Conservation (phyloP, 1,140 invertebrate genomes). For the Apis florea region DNA sequence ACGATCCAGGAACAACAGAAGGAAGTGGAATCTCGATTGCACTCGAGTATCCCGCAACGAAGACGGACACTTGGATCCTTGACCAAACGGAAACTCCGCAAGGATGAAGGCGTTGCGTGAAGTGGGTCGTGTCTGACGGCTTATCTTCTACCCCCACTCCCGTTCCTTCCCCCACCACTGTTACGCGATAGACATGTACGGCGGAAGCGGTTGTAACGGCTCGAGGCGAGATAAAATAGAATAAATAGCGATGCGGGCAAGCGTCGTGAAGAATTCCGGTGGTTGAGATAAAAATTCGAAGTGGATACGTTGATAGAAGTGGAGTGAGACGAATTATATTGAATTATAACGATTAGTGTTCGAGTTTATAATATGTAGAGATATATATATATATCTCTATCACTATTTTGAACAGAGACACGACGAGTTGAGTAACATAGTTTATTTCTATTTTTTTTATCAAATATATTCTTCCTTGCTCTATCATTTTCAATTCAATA, state of each 20-base stretch:
- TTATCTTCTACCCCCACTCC: constrained; percentile 41
- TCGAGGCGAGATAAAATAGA: neutral
- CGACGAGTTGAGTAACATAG: too few relatives aligned
- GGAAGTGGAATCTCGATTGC: neutral
- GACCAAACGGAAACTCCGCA: neutral
- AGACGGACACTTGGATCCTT: constrained; percentile 15
- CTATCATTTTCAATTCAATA: too few relatives aligned
- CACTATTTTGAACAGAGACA: too few relatives aligned
- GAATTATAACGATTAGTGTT: too few relatives aligned
- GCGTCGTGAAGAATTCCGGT: neutral
- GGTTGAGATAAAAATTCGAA: constrained; percentile 18
- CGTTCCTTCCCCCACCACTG: too few relatives aligned
- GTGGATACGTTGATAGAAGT: neutral
- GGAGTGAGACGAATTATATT: too few relatives aligned
- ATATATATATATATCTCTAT: too few relatives aligned
- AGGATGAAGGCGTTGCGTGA: constrained; percentile 28
- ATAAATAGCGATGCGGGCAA: neutral
- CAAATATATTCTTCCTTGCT: too few relatives aligned
- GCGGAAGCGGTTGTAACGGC: neutral
- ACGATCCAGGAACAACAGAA: too few relatives aligned
- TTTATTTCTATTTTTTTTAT: too few relatives aligned
- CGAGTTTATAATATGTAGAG: too few relatives aligned
- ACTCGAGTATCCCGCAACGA: neutral
- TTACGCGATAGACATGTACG: constrained; percentile 20
- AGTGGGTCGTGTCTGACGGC: constrained; percentile 35